Conservation (phyloP, 2,797 vertebrate genomes). For the Hephaestus fuliginosus region DNA sequence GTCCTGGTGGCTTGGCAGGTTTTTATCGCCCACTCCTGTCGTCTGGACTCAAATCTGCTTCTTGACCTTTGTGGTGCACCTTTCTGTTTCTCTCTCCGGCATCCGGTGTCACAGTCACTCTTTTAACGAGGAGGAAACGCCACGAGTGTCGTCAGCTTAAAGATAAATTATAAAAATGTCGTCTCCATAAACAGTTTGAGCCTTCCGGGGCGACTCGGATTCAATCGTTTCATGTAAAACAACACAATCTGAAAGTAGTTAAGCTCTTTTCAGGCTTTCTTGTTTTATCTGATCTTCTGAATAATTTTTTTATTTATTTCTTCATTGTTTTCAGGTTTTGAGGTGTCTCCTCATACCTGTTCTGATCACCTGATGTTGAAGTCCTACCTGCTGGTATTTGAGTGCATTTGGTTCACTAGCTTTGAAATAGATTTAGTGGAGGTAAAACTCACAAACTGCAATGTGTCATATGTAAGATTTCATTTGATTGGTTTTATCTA, state of each 20-base stretch:
- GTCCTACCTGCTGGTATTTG: background rate
- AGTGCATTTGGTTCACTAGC: background rate
- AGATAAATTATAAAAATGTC: slow-evolving; percentile 43
- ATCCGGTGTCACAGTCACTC: slow-evolving; percentile 3
- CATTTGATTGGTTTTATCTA: background rate
- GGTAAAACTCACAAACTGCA: background rate
- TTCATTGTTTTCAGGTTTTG: background rate
- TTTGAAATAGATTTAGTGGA: background rate
- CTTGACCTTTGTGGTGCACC: slow-evolving; percentile 59
- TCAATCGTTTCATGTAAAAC: background rate
- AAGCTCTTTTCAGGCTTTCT: background rate
- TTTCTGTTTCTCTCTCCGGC: background rate
- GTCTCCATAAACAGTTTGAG: slow-evolving; percentile 21
- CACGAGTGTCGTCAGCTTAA: slow-evolving; percentile 34
- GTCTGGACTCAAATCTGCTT: slow-evolving; percentile 90
- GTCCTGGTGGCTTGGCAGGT: slow-evolving; percentile 37
- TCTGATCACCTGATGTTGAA: background rate
- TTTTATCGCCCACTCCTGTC: slow-evolving; percentile 81
- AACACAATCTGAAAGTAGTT: background rate
- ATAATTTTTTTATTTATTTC: background rate
- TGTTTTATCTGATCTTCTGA: background rate
- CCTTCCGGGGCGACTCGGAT: slow-evolving; percentile 2
- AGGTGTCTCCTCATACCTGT: too few species aligned
- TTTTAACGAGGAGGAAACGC: slow-evolving; percentile 18
- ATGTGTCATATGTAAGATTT: background rate